These are phyloP conservation scores for Nebria ingens DNA, from an alignment of 1,140 invertebrate species.

Conservation along the genomic window DNA sequence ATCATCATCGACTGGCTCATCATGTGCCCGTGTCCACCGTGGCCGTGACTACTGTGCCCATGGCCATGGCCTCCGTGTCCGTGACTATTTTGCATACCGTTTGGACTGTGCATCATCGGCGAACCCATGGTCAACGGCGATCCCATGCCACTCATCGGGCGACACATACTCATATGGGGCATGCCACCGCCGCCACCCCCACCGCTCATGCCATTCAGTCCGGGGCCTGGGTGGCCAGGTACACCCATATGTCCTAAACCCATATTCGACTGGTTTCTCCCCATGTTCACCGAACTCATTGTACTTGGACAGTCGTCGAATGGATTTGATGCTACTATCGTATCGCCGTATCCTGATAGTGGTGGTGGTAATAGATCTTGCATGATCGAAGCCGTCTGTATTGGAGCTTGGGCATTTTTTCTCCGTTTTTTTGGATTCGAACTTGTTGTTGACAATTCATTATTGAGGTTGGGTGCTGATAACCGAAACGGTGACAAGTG, in stretches of 20 bases:
- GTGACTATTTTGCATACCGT: conserved; percentile 23
- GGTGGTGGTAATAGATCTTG: conserved; percentile 74
- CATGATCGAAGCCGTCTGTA: conserved; percentile 49
- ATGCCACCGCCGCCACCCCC: conserved; percentile 24
- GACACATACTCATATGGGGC: conserved; percentile 47
- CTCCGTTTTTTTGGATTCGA: conserved; percentile 57
- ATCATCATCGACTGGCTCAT: conserved; percentile 32
- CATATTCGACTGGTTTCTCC: conserved; percentile 46
- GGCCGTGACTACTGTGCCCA: background rate
- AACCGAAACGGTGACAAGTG: conserved; percentile 58
- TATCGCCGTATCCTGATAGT: conserved; percentile 79
- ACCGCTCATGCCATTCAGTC: conserved; percentile 31
- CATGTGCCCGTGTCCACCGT: conserved; percentile 15
- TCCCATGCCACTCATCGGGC: conserved; percentile 46
- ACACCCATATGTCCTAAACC: conserved; percentile 25
- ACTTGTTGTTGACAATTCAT: conserved; percentile 48
- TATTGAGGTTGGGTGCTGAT: conserved; percentile 48
- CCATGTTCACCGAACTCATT: conserved; percentile 47
- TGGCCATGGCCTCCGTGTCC: background rate
- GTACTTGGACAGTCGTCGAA: conserved; percentile 84
- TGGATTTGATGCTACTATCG: conserved; percentile 88
- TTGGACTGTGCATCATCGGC: conserved; percentile 44
- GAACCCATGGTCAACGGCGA: conserved; percentile 50
- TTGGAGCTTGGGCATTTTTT: conserved; percentile 48
- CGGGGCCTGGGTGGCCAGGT: conserved; percentile 28